Evolutionary conservation across 2,113 vertebrate species (phyloP), one percentile per base, ranked within the genome.

Genomic region (Bombycilla garrulus): DNA sequence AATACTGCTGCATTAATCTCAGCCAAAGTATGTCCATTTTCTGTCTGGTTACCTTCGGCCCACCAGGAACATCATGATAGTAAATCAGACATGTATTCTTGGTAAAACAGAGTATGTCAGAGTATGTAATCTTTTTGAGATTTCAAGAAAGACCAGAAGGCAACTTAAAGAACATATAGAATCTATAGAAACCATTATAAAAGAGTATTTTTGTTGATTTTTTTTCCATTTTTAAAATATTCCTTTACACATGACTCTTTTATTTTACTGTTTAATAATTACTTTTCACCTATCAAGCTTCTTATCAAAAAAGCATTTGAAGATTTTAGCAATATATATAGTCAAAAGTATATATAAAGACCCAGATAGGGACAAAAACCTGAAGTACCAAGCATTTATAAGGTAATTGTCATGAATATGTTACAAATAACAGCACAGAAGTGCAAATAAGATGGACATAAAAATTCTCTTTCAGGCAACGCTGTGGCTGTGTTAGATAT

Each of bases 101-200:
- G 50, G 35, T 29, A 48, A 40, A 85, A 57, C 10, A 28, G 13
- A 48, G 28, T 56, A 56, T 18, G 4, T 56, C 25, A n/a, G 42
- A 56, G 11, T 11, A 50, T 13, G 22, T 28, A 17, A 88, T 22
- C 23, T 67, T 70, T 62, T 6, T n/a, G 22, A 69, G 16, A 70
- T 36, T 87, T 67, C 10, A 53, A 19, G 35, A 74, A 82, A 62
- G 19, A 5, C 8, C 10, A 42, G 23, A 76, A 40, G 3, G 4
- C 15, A 80, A 57, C 5, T 57, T 57, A 38, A 0, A 0, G 16
- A 81, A 69, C 16, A n/a, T 23, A 48, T 0, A 2, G 36, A 57
- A 67, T 11, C 42, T 31, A 57, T 1, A 6, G 10, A 42, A 82
- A 67, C 11, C 35, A 18, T 29, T 80, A 50, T 40, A 9, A 73